Base-by-base conservation (phyloP, 2,113 vertebrate genomes). In the Dasyurus viverrinus region DNA sequence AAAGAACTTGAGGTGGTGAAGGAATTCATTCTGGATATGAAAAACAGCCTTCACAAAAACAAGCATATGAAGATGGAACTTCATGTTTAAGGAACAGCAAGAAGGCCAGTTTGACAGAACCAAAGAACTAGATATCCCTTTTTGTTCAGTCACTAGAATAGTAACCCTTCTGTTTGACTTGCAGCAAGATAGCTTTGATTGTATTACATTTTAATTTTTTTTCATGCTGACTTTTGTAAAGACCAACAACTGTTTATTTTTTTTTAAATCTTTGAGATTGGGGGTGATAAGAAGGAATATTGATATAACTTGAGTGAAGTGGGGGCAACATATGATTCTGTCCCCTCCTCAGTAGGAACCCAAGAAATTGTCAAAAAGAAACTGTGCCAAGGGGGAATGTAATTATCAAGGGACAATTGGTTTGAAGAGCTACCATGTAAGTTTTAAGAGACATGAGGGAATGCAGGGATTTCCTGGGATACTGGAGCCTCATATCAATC, bases 141-240 rank as follows among this genome's bases (percentile, higher is more conserved):
- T 90, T 90, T 94, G 36, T 36, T 42, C 93, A 76, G 36, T 97
- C 54, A 89, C 91, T 96, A 57, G 76, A 91, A 90, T 3, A 96
- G 92, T 47, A 92, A 96, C 92, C 89, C 42, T 94, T 95, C 93
- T 94, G 8, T 47, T 94, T 93, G 52, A 50, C 25, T 2, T 90
- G 93, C 94, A 96, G 47, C 92, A 89, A 55, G 91, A 90, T 94
- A 92, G 92, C 57, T 60, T 92, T 95, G 53, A 95, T 92, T 94
- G 93, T 25, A 96, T 97, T 93, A 96, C 96, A 84, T 93, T 95
- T 96, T 94, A 26, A 84, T 26, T 96, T 96, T 96, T 92, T 96
- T 92, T 90, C 91, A 96, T 96, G 93, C 90, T 93, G 92, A 52
- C 52, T 94, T 96, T 92, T 54, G 54, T 93, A 89, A 91, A n/a